Base-by-base conservation (phyloP, 2,888 invertebrate species). In the Tachystola acroxantha region DNA sequence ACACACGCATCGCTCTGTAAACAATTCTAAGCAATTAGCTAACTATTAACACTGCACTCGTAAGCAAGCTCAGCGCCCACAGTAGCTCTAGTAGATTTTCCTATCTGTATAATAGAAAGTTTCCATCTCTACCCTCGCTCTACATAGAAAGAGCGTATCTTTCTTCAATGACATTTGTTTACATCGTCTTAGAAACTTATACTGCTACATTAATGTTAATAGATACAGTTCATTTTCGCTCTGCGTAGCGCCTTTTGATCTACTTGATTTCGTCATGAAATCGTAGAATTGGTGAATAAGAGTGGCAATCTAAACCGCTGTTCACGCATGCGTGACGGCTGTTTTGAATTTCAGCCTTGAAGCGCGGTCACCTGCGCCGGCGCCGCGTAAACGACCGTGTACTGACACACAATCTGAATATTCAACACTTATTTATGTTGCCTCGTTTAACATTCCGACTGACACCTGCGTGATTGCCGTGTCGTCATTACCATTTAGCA, bases 301-400 rank as follows among this genome's bases (percentile, higher is more conserved):
- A 62, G 59, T 60, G 55, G 62, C 64, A 64, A 72, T 68, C 62
- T 65, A 70, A 78, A 65, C 70, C 71, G 65, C 69, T 69, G 76
- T 60, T 74, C 80, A 74, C 69, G 79, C 82, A 82, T 81, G 82
- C 85, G 76, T 82, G 84, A 82, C 82, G 80, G 70, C 80, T 84
- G 85, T 79, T 86, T 86, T 82, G 85, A 82, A 84, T 86, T 85
- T 86, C 84, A 86, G 85, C 86, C 85, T 86, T 86, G 86, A 84
- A 88, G 86, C 84, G 80, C 80, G 77, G 79, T 78, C 88, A 89
- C 89, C 88, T 89, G 87, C 88, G 89, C 89, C 88, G 89, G 84
- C 88, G 89, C 88, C 88, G 88, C 84, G 80, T 86, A 88, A 88
- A 88, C 82, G 86, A 73, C 80, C 81, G 63, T 81, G 82, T 82